A percentile compares a stretch with the other conserved stretches of the same genome.
Evolutionary conservation across 2,888 invertebrate species (phyloP).

Genomic region (Ommatoiulus sabulosus): DNA sequence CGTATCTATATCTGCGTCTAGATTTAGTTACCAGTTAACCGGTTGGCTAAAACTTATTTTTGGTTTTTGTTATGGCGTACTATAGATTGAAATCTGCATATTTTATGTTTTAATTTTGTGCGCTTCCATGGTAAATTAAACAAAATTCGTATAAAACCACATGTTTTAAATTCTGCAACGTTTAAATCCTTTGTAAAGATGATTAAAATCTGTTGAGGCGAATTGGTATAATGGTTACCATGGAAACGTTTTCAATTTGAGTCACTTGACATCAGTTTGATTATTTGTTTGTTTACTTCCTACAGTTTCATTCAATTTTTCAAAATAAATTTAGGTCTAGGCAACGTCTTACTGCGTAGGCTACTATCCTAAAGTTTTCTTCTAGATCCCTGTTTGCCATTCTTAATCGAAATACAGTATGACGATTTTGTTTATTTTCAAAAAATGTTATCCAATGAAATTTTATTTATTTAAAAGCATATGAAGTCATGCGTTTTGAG

Average conservation of each 20-base stretch:
- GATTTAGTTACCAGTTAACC: no score
- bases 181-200: background rate
- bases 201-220: conserved; percentile 8
- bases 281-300: background rate
- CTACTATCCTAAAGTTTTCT: background rate
- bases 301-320: background rate
- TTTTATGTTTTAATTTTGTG: no score
- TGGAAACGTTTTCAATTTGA: background rate
- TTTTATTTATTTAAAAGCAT: background rate
- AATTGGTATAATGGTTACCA: background rate
- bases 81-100: no score
- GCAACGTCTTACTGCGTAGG: no score
- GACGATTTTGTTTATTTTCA: no score
- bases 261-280: background rate
- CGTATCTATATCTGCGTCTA: no score
- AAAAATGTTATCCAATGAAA: no score
- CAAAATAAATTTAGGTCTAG: background rate
- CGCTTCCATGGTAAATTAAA: no score
- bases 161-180: background rate
- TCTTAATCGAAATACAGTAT: background rate
- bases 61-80: no score
- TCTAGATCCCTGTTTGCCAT: background rate
- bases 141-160: background rate
- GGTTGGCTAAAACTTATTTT: no score
- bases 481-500: no score